Evolutionary conservation across 2,888 invertebrate genomes (phyloP).

Genomic region (Polylopha cassiicola): DNA sequence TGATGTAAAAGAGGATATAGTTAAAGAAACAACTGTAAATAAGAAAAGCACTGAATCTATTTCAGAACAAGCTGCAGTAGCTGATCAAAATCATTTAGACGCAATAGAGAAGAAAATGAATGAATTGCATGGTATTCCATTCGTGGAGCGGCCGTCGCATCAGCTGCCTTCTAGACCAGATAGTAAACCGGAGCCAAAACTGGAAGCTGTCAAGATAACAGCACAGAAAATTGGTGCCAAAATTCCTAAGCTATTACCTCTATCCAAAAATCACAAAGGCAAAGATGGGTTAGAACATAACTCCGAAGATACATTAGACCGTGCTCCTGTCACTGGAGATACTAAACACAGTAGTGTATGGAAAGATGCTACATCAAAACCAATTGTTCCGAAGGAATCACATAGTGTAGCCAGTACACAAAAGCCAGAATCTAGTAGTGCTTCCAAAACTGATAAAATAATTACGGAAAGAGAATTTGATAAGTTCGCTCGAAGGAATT

Average conservation of each 20-base stretch:
- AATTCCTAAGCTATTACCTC: conserved; percentile 44
- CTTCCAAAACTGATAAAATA: conserved; percentile 48
- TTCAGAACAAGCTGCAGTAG: conserved; percentile 27
- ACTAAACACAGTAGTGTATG: conserved; percentile 28
- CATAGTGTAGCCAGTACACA: conserved; percentile 19
- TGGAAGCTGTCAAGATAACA: conserved; percentile 36
- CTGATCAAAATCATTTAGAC: conserved; percentile 43
- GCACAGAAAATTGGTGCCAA: conserved; percentile 35
- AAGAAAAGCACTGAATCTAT: conserved; percentile 29
- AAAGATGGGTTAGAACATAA: conserved; percentile 28
- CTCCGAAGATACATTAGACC: conserved; percentile 32
- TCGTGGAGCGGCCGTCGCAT: conserved; percentile 55
- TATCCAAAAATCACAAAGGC: conserved; percentile 37
- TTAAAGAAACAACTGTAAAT: conserved; percentile 27
- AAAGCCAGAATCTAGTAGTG: conserved; percentile 28
- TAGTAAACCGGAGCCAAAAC: conserved; percentile 34
- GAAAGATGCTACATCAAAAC: conserved; percentile 24
- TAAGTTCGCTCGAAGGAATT: conserved; percentile 66
- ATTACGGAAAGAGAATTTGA: conserved; percentile 72
- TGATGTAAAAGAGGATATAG: conserved; percentile 31
- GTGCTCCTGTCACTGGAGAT: conserved; percentile 42
- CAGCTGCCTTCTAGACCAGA: conserved; percentile 46
- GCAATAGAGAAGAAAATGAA: conserved; percentile 72
- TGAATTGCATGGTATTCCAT: conserved; percentile 65
- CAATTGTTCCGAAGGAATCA: conserved; percentile 27